Base-by-base conservation (phyloP, 2,888 invertebrate species). In the Dichetophora obliterata region DNA sequence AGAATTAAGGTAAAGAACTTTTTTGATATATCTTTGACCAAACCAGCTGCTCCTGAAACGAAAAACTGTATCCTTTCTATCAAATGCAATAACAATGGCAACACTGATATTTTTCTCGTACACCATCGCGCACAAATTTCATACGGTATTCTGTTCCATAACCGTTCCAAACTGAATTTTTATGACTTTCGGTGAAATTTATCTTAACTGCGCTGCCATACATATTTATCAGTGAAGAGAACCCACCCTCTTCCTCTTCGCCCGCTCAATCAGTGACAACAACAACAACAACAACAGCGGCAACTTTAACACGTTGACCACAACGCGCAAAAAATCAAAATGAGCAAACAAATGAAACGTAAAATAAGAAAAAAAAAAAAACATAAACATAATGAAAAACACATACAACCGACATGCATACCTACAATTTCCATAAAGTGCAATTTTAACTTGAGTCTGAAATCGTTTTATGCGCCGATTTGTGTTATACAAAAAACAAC, bases 401-500 rank as follows among this genome's bases (percentile, higher is more conserved):
- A 43, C 9, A 59, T 27, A 24, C 27, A 72, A 52, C 43, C 48
- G 24, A 59, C 43, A 43, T 37, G 1, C 37, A 4, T 43, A 43
- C 14, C 43, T 43, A 43, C 43, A 43, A 43, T 68, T 68, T 68
- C 57, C 75, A 75, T 68, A 68, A 75, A 75, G 75, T 75, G 75
- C 66, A 75, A 75, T 75, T 75, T 71, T 68, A 22, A 59, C 59
- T 68, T 68, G 27, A 59, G 59, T 68, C 31, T 48, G 54, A 52
- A 52, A 31, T 77, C 72, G 77, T 81, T 61, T 84, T 85, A 84
- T 83, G 81, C 83, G 85, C 85, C 80, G 80, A 27, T 63, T 54
- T 19, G 22, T 19, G 22, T 19, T 57, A 31, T 31, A 78, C 72
- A 72, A 50, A 80, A 81, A 84, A 81, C 80, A 83, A 83, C 82